Percentiles rank a stretch among this genome's conserved stretches.
These are phyloP conservation scores for Echiichthys vipera DNA, from an alignment of 2,797 vertebrate species.

Conservation along the genomic window DNA sequence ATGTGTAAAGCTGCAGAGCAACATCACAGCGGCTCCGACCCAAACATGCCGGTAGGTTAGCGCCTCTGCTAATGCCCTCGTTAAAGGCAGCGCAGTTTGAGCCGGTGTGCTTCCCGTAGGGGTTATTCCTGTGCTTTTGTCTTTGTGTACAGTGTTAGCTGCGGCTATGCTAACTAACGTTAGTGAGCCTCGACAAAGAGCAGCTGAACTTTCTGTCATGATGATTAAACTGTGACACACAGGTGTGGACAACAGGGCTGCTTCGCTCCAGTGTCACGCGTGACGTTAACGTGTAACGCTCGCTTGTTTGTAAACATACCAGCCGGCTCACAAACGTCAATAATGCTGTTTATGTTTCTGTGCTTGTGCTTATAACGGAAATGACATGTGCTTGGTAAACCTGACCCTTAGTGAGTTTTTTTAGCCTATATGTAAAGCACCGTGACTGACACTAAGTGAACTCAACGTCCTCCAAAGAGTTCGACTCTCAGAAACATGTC, in stretches of 20 bases:
- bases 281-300: background rate
- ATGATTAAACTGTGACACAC: background rate
- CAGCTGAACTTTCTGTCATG: background rate
- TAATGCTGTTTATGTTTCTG: background rate
- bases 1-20: slow-evolving; percentile 24
- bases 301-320: background rate
- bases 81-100: background rate
- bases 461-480: too few relatives aligned
- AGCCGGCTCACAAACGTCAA: background rate
- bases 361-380: background rate
- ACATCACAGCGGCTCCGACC: background rate
- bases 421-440: background rate
- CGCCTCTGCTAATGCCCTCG: background rate
- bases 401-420: background rate
- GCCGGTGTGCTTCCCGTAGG: background rate
- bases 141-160: slow-evolving; percentile 20
- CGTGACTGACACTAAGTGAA: background rate
- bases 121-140: background rate
- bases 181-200: slow-evolving; percentile 47
- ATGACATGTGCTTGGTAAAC: background rate
- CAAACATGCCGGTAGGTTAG: slow-evolving; percentile 21
- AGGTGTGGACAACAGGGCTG: too few relatives aligned
- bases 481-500: background rate
- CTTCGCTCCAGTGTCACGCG: background rate
- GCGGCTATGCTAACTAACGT: slow-evolving; percentile 39